Percentiles rank a stretch among this genome's conserved stretches.
These are phyloP conservation scores for Muntiacus reevesi DNA, from an alignment of 2,113 vertebrate genomes.

Conservation along the genomic window DNA sequence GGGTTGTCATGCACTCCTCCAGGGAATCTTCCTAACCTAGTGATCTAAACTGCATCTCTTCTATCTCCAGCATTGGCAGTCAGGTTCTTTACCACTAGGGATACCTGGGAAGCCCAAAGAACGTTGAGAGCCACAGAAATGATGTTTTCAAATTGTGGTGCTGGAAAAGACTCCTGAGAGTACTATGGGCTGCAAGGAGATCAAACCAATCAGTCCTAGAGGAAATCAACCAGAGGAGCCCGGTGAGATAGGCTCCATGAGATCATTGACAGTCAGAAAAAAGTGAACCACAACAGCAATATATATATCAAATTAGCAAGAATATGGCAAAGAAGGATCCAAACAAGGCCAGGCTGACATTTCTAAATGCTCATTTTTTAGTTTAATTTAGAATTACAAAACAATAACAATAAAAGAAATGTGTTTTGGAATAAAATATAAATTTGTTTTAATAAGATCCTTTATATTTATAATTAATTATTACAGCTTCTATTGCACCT, in stretches of 20 bases:
- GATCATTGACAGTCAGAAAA: not conserved
- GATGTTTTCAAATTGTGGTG: not conserved
- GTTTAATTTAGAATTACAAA: not conserved
- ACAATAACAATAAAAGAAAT: not conserved
- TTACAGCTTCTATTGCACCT: not conserved
- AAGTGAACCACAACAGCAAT: not conserved
- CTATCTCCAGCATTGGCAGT: not conserved
- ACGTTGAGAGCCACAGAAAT: not conserved
- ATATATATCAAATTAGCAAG: not conserved
- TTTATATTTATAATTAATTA: not conserved
- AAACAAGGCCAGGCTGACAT: not conserved
- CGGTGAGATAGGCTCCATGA: not conserved
- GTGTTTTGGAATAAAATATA: not conserved
- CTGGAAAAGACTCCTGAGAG: not conserved
- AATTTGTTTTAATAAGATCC: not conserved
- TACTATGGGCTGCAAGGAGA: not conserved
- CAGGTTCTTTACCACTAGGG: not conserved
- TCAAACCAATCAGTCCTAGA: not conserved
- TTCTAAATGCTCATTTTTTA: not conserved
- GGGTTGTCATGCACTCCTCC: not conserved
- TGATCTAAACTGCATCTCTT: not conserved
- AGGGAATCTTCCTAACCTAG: not conserved
- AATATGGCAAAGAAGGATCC: not conserved
- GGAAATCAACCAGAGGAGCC: not conserved
- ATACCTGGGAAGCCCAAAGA: not conserved